Base-by-base conservation (phyloP, 1,140 invertebrate species). In the Coboldia fuscipes region DNA sequence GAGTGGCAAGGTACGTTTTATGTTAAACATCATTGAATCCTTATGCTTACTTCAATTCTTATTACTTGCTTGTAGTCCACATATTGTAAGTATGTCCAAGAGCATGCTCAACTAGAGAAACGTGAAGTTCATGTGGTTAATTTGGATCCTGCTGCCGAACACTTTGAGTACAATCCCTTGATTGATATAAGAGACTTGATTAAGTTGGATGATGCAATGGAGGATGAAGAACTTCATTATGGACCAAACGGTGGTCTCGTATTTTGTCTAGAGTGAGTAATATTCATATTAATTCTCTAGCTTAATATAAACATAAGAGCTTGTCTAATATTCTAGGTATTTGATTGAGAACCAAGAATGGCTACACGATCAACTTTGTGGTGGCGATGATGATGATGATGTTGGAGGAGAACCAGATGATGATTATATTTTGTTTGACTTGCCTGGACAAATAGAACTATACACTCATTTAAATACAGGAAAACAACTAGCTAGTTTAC, bases 391-490 rank as follows among this genome's bases (percentile, higher is more conserved):
- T 18, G 47, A 47, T 36, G 35, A 49, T 4, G 49, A 43, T 20
- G 19, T 30, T 33, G 31, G 14, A 2, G 61, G 63, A 10, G 73
- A 80, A 35, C 65, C 70, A 2, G 76, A 84, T 39, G 75, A 83
- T 41, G 93, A 97, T 58, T 98, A 97, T 50, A 74, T 97, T 33
- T 58, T 99, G n/a, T 97, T 99, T 55, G 94, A 98, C 61, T 97
- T 92, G 56, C 93, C 94, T 9, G 93, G 94, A 4, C 94, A 98
- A 67, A 93, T 99, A 41, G 96, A 99, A 58, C 60, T 99, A 1
- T 98, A 97, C 54, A 96, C 89, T 19, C 93, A 98, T 57, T 68
- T 98, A 48, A 75, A 80, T 30, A 75, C 89, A 10, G 89, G 97
- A 53, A 69, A 69, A 41, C 68, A 76, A 41, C 57, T 97, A 18